A percentile compares a stretch with the other conserved stretches of the same genome.
These are phyloP conservation scores for Drosophila pegasa DNA, from an alignment of 2,888 invertebrate genomes.

Conservation along the genomic window DNA sequence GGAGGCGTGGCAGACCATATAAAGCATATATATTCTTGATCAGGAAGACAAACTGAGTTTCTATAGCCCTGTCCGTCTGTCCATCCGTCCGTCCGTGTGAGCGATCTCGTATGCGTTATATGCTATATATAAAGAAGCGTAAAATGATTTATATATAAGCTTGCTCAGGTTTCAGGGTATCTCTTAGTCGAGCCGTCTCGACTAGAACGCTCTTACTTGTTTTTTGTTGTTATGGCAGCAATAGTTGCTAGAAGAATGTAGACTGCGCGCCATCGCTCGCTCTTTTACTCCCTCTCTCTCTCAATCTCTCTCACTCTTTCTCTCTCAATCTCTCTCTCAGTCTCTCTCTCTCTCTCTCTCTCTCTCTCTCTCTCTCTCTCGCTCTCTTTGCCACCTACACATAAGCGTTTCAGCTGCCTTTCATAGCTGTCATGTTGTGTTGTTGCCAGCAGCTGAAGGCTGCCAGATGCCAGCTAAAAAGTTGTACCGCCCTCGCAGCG, in stretches of 20 bases:
- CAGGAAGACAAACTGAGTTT: no score
- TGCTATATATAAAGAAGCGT: no score
- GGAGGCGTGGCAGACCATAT: no score
- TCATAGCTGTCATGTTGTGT: conserved; percentile 68
- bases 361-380: not conserved
- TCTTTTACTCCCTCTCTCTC: not conserved
- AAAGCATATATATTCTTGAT: no score
- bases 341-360: not conserved
- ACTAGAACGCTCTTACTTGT: no score
- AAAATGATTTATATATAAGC: no score
- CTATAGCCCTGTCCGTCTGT: no score
- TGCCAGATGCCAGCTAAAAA: conserved; percentile 66
- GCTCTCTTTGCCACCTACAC: not conserved
- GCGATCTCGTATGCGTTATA: no score
- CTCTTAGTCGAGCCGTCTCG: no score
- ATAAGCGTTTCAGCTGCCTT: conserved; percentile 33
- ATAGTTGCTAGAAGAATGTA: conserved; percentile 47
- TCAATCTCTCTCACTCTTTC: no score
- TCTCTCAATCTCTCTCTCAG: conserved; percentile 1
- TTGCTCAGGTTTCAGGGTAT: no score
- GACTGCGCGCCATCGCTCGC: conserved; percentile 17
- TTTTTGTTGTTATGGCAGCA: conserved; percentile 27
- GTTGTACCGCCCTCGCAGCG: conserved; percentile 39
- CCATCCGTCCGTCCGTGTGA: no score
- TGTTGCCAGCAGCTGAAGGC: conserved; percentile 54